phyloP scores from a whole-genome alignment of 1,140 invertebrate genomes.

The Calosoma granatense region DNA sequence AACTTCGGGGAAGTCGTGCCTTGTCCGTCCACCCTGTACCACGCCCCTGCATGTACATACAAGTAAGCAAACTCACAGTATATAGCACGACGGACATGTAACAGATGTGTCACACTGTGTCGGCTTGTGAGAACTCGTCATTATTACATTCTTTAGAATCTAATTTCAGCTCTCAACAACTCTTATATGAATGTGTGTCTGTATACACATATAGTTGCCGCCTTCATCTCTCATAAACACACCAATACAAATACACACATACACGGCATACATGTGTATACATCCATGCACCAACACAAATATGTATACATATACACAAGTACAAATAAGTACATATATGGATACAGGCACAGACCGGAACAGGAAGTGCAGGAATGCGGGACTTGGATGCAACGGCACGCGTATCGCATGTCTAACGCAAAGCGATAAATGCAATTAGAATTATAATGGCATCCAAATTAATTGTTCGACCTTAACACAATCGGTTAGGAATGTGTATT shows the following conservation, averaged over 20 bases:
- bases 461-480: too few relatives aligned
- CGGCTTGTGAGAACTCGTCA: background rate
- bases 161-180: background rate
- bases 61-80: background rate
- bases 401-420: background rate
- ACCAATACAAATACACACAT: too few relatives aligned
- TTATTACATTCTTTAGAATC: slow-evolving; percentile 1
- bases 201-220: too few relatives aligned
- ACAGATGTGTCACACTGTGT: background rate
- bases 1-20: too few relatives aligned
- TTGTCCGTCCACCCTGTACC: too few relatives aligned
- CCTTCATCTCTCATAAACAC: too few relatives aligned
- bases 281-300: background rate
- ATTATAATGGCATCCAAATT: background rate
- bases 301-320: background rate
- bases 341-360: background rate
- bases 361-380: background rate
- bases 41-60: background rate
- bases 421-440: background rate
- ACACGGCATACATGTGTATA: too few relatives aligned
- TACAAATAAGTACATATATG: too few relatives aligned
- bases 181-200: background rate
- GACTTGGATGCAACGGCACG: background rate
- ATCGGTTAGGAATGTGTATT: too few relatives aligned
- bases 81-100: background rate